Conservation (phyloP, 2,113 vertebrate species). For the Nycticryphes semicollaris region DNA sequence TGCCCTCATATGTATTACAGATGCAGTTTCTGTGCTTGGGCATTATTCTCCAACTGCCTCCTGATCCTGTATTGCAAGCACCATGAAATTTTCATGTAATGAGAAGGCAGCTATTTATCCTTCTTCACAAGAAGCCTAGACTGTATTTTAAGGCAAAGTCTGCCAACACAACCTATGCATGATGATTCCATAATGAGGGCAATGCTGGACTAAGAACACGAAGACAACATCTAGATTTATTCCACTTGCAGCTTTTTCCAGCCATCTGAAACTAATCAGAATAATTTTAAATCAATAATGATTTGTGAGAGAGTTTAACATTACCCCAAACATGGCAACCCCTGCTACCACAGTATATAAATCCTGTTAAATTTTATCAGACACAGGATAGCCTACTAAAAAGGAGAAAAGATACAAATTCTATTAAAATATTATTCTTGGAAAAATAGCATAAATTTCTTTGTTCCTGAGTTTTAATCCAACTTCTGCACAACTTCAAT, state of each 20-base stretch:
- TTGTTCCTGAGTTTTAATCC: not conserved
- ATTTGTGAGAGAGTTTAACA: constrained; percentile 24
- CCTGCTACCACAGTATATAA: not conserved
- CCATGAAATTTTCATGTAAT: constrained; percentile 4
- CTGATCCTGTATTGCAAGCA: constrained; percentile 15
- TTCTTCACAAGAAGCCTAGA: constrained; percentile 10
- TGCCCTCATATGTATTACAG: not conserved
- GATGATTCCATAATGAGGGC: constrained; percentile 28
- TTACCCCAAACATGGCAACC: not conserved
- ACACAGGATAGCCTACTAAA: not conserved
- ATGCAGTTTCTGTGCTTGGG: not conserved
- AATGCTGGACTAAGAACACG: constrained; percentile 14
- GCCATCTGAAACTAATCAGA: constrained; percentile 31
- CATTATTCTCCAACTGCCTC: not conserved
- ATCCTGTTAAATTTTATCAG: not conserved
- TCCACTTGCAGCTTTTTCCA: constrained; percentile 26
- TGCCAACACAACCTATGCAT: not conserved
- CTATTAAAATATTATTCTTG: not conserved
- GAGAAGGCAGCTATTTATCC: constrained; percentile 16
- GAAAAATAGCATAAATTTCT: not conserved
- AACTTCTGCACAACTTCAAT: not conserved
- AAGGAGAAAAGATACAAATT: not conserved
- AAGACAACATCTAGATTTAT: constrained; percentile 18
- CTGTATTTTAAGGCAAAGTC: constrained; percentile 36
- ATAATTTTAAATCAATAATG: constrained; percentile 35